Base-by-base conservation (phyloP, 2,797 vertebrate species). In the Chiroxiphia lanceolata region DNA sequence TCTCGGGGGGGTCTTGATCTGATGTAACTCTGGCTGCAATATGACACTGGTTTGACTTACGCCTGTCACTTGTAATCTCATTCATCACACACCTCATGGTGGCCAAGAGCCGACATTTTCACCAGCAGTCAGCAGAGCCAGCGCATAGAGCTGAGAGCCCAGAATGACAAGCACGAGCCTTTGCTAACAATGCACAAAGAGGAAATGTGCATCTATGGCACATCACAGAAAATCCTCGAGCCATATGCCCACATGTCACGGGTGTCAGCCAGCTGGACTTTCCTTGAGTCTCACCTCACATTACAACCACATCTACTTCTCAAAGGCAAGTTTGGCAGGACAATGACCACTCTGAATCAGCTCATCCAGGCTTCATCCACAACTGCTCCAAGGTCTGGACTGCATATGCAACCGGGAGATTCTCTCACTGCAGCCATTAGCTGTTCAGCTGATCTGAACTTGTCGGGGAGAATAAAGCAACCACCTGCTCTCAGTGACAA, bases 401-500 rank as follows among this genome's bases (percentile, higher is more conserved):
- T 47, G 34, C 17, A 21, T 57, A 4, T 36, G 15, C 56, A 92
- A 56, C 34, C 12, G 50, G 27, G 31, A 90, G 36, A 67, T 63
- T 92, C 88, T 83, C 83, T 68, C 63, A 56, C 45, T 34, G 63
- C 78, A 72, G 85, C 57, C 71, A 89, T 94, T 88, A 93, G 65
- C 77, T 50, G n/a, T 85, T 83, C 64, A 90, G 89, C 93, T 96
- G 91, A 97, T 85, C 78, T 83, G 91, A 97, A 86, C 86, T 87
- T 76, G 86, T 69, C 50, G 1, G 17, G 40, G 82, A 95, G 95
- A 97, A 96, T 92, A 94, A 97, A 92, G 76, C 60, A 90, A 68
- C 81, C 92, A 93, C 93, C 97, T 96, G 96, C 93, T 93, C 80
- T 65, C 85, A 87, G 68, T 50, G 97, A 96, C 76, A 89, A 94